Percentiles rank a stretch among this genome's conserved stretches.
phyloP scores from a whole-genome alignment of 2,888 invertebrate species.

The Heliconius cydno region DNA sequence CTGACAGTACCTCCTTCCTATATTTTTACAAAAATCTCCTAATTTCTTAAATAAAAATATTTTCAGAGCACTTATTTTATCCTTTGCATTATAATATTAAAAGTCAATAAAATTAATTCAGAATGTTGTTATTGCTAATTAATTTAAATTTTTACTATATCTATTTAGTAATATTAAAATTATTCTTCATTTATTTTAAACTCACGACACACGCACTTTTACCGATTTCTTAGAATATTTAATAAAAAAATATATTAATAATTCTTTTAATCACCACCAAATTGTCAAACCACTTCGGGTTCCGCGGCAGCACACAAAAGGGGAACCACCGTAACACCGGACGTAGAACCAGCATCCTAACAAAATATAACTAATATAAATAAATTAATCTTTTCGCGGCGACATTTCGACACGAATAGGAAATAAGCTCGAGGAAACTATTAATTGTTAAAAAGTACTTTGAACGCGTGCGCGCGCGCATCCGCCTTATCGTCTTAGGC shows the following conservation, averaged over 20 bases:
- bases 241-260: neutral
- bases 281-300: neutral
- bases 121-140: too few relatives aligned
- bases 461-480: conserved; percentile 51
- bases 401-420: conserved; percentile 52
- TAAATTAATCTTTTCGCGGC: conserved; percentile 49
- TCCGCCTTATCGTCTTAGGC: conserved; percentile 48
- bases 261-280: neutral
- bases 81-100: too few relatives aligned
- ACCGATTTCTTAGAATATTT: neutral
- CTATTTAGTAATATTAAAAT: too few relatives aligned
- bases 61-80: too few relatives aligned
- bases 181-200: neutral
- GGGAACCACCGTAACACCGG: conserved; percentile 23
- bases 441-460: conserved; percentile 55
- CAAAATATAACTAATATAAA: conserved; percentile 40
- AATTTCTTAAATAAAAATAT: too few relatives aligned
- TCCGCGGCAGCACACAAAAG: conserved; percentile 6
- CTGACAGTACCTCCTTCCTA: too few relatives aligned
- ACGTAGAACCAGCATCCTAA: conserved; percentile 33
- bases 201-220: neutral
- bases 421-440: conserved; percentile 57
- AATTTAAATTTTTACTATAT: too few relatives aligned
- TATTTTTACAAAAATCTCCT: too few relatives aligned
- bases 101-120: too few relatives aligned